Evolutionary conservation across 2,888 invertebrate species (phyloP).

Genomic region (Tillus elongatus): DNA sequence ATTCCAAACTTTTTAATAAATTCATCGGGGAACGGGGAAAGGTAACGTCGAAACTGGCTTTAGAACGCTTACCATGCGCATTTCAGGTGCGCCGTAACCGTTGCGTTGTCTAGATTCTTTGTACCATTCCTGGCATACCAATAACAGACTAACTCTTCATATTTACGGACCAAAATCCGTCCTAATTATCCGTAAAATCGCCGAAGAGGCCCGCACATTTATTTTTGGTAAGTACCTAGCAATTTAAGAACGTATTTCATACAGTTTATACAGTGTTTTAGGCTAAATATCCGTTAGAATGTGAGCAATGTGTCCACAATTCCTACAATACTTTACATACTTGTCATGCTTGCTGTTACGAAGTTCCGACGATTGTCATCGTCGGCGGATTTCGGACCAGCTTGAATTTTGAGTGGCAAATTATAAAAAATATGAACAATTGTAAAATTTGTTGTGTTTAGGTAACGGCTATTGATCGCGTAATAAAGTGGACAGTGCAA

Average conservation of each 20-base stretch:
- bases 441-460: conserved; percentile 6
- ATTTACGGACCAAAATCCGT: conserved; percentile 60
- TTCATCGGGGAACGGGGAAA: conserved; percentile 18
- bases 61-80: conserved; percentile 67
- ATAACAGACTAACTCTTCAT: conserved; percentile 64
- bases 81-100: conserved; percentile 70
- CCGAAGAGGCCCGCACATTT: conserved; percentile 54
- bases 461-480: too few relatives aligned
- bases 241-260: conserved; percentile 51
- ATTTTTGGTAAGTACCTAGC: conserved; percentile 64
- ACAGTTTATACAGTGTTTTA: conserved; percentile 51
- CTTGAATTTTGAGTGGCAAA: conserved; percentile 33
- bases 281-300: conserved; percentile 59
- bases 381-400: conserved; percentile 37
- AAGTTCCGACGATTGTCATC: conserved; percentile 38
- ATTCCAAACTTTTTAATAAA: too few relatives aligned
- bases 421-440: conserved; percentile 12
- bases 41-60: conserved; percentile 41
- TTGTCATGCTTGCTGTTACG: conserved; percentile 62
- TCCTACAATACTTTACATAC: conserved; percentile 71
- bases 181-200: conserved; percentile 55
- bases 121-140: conserved; percentile 96
- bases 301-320: conserved; percentile 65
- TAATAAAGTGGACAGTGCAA: too few relatives aligned
- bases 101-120: conserved; percentile 95